These are phyloP conservation scores for Arrhopalites spinosus DNA, from an alignment of 2,888 invertebrate genomes.

Conservation along the genomic window DNA sequence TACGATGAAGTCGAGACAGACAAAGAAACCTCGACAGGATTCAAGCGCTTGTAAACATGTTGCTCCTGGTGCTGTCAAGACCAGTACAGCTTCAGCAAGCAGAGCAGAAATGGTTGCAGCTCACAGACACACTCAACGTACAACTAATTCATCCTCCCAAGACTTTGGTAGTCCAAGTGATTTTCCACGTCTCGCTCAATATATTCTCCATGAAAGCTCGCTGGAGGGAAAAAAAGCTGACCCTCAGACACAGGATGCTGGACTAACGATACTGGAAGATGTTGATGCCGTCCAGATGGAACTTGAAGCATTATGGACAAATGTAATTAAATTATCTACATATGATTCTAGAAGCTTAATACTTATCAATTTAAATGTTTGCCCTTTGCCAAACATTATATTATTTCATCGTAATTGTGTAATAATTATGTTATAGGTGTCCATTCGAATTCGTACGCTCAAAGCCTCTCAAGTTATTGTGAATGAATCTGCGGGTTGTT, in stretches of 20 bases:
- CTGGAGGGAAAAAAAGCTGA: background rate
- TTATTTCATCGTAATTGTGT: background rate
- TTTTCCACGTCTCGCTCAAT: background rate
- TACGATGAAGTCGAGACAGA: too few relatives aligned
- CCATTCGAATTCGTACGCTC: slow-evolving; percentile 5
- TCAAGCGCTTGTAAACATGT: too few relatives aligned
- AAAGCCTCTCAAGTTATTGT: background rate
- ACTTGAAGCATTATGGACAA: slow-evolving; percentile 4
- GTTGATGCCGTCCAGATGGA: background rate
- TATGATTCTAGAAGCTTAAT: too few relatives aligned
- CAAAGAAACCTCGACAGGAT: too few relatives aligned
- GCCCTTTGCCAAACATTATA: too few relatives aligned
- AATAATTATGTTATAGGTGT: background rate
- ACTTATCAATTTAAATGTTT: too few relatives aligned
- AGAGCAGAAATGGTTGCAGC: too few relatives aligned
- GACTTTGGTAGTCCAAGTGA: background rate
- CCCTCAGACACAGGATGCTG: background rate
- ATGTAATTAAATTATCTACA: background rate
- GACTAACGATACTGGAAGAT: background rate
- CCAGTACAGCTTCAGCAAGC: too few relatives aligned
- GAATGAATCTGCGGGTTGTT: background rate
- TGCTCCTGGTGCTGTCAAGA: too few relatives aligned
- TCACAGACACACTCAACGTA: too few relatives aligned
- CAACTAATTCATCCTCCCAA: too few relatives aligned
- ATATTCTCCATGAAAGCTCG: background rate